Evolutionary conservation across 1,140 invertebrate species (phyloP), one percentile per base, ranked within the genome.

Genomic region (Drosophila melanica): DNA sequence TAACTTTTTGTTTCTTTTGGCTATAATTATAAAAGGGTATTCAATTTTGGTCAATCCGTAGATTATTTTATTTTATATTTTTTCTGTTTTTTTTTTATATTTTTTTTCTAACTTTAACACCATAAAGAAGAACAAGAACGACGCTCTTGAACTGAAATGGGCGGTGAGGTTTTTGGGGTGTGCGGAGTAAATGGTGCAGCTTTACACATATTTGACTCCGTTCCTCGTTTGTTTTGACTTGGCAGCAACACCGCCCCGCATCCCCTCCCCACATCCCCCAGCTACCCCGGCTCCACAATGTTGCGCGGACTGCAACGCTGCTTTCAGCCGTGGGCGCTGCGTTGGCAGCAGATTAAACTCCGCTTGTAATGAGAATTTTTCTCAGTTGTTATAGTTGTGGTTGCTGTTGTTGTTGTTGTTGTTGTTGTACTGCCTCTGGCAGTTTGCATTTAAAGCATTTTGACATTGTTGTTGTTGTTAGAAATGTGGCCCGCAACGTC

Each of bases 351-450:
- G 84, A 87, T 90, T 87, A 89, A 87, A 80, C 84, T 84, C 60
- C 55, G 79, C 77, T 89, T 87, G 85, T 87, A 87, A 87, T 87
- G 84, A 87, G 84, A 87, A 84, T 89, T 90, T 89, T 60, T 59
- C 33, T 14, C 78, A 63, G 67, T 57, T 65, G 62, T 60, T 51
- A 27, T 23, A 60, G 63, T 54, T 57, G 62, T 50, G 63, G 44
- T 55, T 53, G 62, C 41, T 60, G 62, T 53, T 18, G 67, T 37
- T 37, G 63, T 20, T 50, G 67, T 30, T 41, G 67, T 14, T 41
- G 64, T 33, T 70, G 50, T 59, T 57, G 47, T 58, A 58, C 50
- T 59, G 79, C 82, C 76, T n/a, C 54, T 68, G 84, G 84, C 79
- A 84, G 79, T 89, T 82, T 89, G 84, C 84, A 84, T 79, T 87